phyloP scores from a whole-genome alignment of 2,888 invertebrate genomes.

The Galerucella nymphaeae region DNA sequence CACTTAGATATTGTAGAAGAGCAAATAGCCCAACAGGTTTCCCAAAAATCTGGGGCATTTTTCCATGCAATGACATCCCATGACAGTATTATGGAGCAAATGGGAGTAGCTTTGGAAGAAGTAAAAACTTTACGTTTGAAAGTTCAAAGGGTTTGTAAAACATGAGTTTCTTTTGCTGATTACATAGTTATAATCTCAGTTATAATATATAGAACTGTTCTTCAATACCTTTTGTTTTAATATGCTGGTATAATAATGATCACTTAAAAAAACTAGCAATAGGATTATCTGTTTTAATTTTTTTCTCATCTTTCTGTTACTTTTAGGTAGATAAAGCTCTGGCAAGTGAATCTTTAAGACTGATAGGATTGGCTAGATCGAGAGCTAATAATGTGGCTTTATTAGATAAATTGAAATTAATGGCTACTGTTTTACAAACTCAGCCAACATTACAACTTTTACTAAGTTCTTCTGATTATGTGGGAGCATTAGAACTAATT shows the following conservation, averaged over 20 bases:
- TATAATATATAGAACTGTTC: no score
- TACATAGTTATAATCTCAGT: no score
- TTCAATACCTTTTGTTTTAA: no score
- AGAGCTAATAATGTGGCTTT: slow-evolving; percentile 74
- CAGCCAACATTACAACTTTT: slow-evolving; percentile 96
- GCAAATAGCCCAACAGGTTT: slow-evolving; percentile 91
- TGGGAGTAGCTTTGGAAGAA: slow-evolving; percentile 84
- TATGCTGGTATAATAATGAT: no score
- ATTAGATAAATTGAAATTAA: slow-evolving; percentile 84
- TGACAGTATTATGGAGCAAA: slow-evolving; percentile 95
- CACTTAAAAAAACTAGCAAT: no score
- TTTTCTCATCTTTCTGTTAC: no score
- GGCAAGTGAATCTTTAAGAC: slow-evolving; percentile 82
- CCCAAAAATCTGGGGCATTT: slow-evolving; percentile 95
- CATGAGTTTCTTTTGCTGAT: no score
- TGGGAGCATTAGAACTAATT: slow-evolving; percentile 96
- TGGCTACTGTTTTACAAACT: slow-evolving; percentile 96
- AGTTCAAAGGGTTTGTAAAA: slow-evolving; percentile 69
- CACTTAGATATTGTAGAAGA: slow-evolving; percentile 96
- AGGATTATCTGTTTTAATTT: no score
- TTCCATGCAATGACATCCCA: slow-evolving; percentile 99
- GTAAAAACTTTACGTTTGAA: slow-evolving; percentile 80
- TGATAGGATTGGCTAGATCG: slow-evolving; percentile 77
- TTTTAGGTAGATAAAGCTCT: slow-evolving; percentile 75
- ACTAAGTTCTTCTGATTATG: slow-evolving; percentile 95